These are phyloP conservation scores for Xenus cinereus DNA, from an alignment of 2,113 vertebrate species.

Conservation along the genomic window DNA sequence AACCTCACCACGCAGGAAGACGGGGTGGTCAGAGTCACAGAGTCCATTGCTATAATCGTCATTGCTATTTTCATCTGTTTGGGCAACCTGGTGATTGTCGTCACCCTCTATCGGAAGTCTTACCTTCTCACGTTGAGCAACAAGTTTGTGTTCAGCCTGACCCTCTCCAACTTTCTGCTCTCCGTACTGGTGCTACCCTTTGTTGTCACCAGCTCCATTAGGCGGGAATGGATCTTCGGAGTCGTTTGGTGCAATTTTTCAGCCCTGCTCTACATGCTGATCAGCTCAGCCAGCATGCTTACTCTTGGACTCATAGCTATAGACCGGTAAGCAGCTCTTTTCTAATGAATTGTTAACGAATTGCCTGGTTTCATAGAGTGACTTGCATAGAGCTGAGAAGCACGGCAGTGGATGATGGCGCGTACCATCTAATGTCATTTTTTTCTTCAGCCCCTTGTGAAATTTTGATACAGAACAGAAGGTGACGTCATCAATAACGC, in stretches of 20 bases:
- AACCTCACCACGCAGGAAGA: constrained; percentile 65
- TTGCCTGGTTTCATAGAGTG: neutral
- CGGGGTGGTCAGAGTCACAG: constrained; percentile 71
- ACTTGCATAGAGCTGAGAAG: neutral
- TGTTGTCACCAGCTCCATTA: constrained; percentile 88
- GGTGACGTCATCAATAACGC: neutral
- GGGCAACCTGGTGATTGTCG: constrained; percentile 91
- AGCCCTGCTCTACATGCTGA: constrained; percentile 92
- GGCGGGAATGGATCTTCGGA: constrained; percentile 92
- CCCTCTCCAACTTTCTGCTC: constrained; percentile 92
- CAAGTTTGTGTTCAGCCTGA: constrained; percentile 98
- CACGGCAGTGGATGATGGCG: neutral
- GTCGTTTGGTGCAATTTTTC: constrained; percentile 99
- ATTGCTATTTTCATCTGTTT: constrained; percentile 89
- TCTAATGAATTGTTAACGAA: neutral
- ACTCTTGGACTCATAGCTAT: constrained; percentile 95
- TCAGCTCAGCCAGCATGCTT: constrained; percentile 98
- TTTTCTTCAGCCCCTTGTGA: neutral
- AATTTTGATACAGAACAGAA: neutral
- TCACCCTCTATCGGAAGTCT: constrained; percentile 90
- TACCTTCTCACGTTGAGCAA: constrained; percentile 97
- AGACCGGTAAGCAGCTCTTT: constrained; percentile 82
- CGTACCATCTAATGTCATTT: fast-evolving
- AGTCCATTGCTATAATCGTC: constrained; percentile 86
- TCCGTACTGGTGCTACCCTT: constrained; percentile 92